Percentiles rank a stretch among this genome's conserved stretches.
phyloP scores from a whole-genome alignment of 2,888 invertebrate genomes.

The Thereva unica region DNA sequence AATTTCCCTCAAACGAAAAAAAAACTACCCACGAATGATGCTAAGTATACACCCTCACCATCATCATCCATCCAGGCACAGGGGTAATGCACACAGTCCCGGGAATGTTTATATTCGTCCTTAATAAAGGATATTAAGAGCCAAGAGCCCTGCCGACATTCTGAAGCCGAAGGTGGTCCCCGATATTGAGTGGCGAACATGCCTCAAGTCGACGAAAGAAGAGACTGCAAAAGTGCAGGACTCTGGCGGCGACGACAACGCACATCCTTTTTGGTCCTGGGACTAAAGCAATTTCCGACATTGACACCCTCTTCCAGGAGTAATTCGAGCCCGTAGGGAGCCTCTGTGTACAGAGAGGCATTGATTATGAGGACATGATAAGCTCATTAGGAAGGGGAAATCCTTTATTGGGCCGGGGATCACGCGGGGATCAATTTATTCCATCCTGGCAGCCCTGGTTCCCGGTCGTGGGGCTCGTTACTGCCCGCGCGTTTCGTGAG shows the following conservation, averaged over 20 bases:
- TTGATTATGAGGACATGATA: constrained; percentile 33
- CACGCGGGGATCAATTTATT: background rate
- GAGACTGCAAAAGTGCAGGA: background rate
- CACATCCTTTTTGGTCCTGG: background rate
- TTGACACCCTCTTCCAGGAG: constrained; percentile 15
- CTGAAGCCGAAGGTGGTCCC: background rate
- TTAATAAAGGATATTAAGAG: constrained; percentile 30
- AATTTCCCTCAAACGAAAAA: constrained; percentile 15
- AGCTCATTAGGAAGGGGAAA: constrained; percentile 29
- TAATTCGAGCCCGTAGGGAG: constrained; percentile 13
- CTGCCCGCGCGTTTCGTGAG: background rate
- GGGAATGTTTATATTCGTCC: constrained; percentile 35
- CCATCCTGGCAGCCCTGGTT: background rate
- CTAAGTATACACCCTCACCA: background rate
- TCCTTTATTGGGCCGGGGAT: constrained; percentile 1
- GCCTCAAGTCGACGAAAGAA: background rate
- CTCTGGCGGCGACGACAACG: background rate
- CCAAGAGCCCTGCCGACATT: constrained; percentile 7
- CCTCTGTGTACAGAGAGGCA: constrained; percentile 15
- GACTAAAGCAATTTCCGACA: background rate
- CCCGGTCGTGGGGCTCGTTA: constrained; percentile 5
- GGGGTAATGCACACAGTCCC: no score
- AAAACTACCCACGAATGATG: background rate
- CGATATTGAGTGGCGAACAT: constrained; percentile 21
- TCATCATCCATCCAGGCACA: background rate